Conservation (phyloP, 2,797 vertebrate species). For the Orientallactaga sibirica region DNA sequence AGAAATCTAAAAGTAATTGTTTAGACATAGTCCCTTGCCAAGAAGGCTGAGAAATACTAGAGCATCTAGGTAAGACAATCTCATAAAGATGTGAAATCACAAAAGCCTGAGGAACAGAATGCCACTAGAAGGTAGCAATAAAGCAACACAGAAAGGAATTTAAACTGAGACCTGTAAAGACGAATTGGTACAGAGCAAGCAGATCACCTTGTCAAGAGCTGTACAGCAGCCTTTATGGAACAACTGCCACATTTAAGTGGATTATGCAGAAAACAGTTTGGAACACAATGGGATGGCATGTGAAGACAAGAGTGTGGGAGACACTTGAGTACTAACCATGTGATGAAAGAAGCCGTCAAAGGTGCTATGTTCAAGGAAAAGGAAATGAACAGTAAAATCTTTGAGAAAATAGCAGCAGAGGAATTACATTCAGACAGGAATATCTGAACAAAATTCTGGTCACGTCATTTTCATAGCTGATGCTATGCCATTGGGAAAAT, state of each 20-base stretch:
- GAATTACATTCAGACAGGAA: neutral
- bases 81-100: fast-evolving
- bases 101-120: neutral
- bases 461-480: neutral
- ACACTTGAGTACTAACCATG: neutral
- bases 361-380: neutral
- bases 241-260: neutral
- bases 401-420: neutral
- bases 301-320: neutral
- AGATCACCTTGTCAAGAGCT: neutral
- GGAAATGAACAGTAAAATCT: neutral
- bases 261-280: neutral
- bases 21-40: neutral
- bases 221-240: neutral
- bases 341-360: neutral
- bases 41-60: neutral
- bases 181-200: neutral
- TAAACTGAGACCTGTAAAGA: neutral
- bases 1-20: neutral
- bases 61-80: too few species aligned
- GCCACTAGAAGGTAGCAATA: neutral
- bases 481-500: neutral
- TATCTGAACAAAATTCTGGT: neutral
- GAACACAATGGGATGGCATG: neutral
- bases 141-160: neutral